phyloP scores from a whole-genome alignment of 1,140 invertebrate species.

The Bombus breviceps region DNA sequence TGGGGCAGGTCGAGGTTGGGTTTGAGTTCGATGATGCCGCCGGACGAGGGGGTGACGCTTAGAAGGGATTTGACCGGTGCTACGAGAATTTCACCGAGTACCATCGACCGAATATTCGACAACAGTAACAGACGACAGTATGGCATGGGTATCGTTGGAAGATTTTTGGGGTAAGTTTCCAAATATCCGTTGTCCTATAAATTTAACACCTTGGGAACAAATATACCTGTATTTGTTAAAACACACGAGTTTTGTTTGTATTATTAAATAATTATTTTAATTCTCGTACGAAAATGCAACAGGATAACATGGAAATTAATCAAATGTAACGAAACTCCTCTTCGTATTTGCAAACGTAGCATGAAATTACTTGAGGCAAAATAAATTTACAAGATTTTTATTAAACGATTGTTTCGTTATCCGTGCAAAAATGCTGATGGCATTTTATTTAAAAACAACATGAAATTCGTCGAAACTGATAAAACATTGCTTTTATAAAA shows the following conservation, averaged over 20 bases:
- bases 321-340: background rate
- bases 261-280: background rate
- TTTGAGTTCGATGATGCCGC: constrained; percentile 67
- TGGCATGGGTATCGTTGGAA: constrained; percentile 92
- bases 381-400: background rate
- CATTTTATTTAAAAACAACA: too few species aligned
- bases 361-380: background rate
- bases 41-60: constrained; percentile 75
- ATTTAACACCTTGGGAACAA: too few species aligned
- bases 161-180: constrained; percentile 87
- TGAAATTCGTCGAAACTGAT: too few species aligned
- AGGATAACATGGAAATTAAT: background rate
- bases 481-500: too few species aligned
- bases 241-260: background rate
- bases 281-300: background rate
- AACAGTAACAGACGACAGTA: constrained; percentile 92
- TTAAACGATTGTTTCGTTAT: background rate
- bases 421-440: background rate
- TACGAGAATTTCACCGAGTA: constrained; percentile 86
- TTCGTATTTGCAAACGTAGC: background rate
- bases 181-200: background rate
- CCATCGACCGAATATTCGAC: constrained; percentile 89
- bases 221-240: background rate
- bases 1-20: constrained; percentile 73
- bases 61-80: constrained; percentile 78